phyloP scores from a whole-genome alignment of 53 echinoderm and acorn worm genomes.

The Antedon mediterranea region DNA sequence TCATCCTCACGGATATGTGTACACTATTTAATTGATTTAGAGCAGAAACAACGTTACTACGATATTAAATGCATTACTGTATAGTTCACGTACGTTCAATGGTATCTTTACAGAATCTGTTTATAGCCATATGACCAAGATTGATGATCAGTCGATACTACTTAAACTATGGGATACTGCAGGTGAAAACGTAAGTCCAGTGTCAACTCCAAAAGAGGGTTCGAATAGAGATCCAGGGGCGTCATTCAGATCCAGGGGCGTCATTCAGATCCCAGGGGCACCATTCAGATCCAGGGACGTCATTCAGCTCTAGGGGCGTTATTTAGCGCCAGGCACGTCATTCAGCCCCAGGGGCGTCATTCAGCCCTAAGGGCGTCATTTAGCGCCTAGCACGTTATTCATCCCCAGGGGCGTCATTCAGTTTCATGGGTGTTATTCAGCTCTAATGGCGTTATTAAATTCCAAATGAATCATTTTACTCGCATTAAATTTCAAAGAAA shows the following conservation, averaged over 20 bases:
- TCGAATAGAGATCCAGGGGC: background rate
- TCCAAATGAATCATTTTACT: too few relatives aligned
- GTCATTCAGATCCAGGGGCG: too few relatives aligned
- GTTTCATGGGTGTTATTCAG: too few relatives aligned
- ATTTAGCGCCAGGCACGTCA: background rate
- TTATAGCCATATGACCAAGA: constrained; percentile 63
- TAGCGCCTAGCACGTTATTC: too few relatives aligned
- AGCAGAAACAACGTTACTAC: background rate
- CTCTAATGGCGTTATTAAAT: too few relatives aligned
- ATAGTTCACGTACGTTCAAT: background rate
- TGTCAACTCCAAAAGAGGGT: background rate
- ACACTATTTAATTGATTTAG: background rate
- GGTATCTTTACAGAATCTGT: constrained; percentile 50
- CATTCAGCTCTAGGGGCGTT: background rate
- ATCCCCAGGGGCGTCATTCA: too few relatives aligned
- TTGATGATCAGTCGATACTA: constrained; percentile 74
- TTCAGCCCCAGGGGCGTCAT: too few relatives aligned
- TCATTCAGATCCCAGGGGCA: too few relatives aligned
- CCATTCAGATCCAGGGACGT: too few relatives aligned
- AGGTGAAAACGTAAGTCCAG: constrained; percentile 74
- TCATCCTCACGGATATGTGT: background rate
- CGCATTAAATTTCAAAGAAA: too few relatives aligned
- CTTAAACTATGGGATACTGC: constrained; percentile 74
- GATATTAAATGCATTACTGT: background rate
- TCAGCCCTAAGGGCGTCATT: too few relatives aligned